Base-by-base conservation (phyloP, 2,113 vertebrate species). In the Toxotes jaculatrix region DNA sequence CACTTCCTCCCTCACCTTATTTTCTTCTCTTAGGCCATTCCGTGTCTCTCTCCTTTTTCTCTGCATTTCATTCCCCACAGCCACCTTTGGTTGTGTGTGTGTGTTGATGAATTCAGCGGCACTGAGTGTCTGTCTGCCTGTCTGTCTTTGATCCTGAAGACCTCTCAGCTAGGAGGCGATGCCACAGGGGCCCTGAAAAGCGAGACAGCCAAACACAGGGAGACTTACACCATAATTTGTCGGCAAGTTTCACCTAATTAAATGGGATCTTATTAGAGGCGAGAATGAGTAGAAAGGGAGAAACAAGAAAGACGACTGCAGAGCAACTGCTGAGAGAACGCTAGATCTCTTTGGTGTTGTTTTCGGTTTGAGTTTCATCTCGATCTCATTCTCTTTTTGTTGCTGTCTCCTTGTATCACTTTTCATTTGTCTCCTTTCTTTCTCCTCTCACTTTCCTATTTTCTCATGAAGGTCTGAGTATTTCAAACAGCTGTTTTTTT, bases 231-330 rank as follows among this genome's bases (percentile, higher is more conserved):
- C 77, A 73, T 93, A 94, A 94, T 94, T 91, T 89, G 84, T 92
- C 77, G 57, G 63, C 89, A 84, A 85, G 90, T 94, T 95, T 92
- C 91, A 82, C 86, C 93, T 92, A 94, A 95, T 93, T 94, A 95
- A 95, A 94, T 65, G 86, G 55, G 79, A 93, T 82, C 82, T 67
- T 80, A 77, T 94, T 95, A 91, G 89, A 77, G 72, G 83, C 6
- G 59, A 53, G 68, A 83, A 83, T 31, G 74, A 77, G 62, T 7
- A 38, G 63, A 45, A 74, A 56, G 21, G 11, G 70, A 56, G 56
- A 82, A 57, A 66, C 45, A 57, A 64, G 17, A 66, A 76, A 32
- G 61, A 43, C 5, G 42, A 61, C 42, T 57, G 56, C 60, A 16
- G 57, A 65, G 69, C 34, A 53, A 76, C n/a, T n/a, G 38, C 61